Evolutionary conservation across 2,888 invertebrate genomes (phyloP).

Genomic region (Leistus spinibarbis): DNA sequence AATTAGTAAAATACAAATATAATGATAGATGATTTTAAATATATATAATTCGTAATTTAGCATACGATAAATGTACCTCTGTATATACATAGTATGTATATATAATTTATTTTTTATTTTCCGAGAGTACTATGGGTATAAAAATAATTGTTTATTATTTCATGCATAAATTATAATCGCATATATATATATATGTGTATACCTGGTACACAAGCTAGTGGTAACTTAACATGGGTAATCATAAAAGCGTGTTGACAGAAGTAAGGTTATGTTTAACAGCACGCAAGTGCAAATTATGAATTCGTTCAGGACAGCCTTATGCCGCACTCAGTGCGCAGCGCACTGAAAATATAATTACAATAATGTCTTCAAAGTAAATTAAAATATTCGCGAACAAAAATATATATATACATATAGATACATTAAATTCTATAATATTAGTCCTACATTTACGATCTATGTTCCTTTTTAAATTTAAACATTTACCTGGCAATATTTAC

Average conservation of each 20-base stretch:
- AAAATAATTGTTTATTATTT: not conserved
- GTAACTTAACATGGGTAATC: not conserved
- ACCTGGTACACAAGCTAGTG: not conserved
- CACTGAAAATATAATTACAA: not conserved
- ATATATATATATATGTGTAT: not conserved
- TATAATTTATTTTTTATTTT: not conserved
- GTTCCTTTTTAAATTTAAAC: too few species aligned
- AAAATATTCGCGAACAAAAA: slow-evolving; percentile 17
- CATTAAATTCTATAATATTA: too few species aligned
- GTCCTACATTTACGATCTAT: too few species aligned
- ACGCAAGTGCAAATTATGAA: not conserved
- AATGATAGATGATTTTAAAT: not conserved
- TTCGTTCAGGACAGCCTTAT: not conserved
- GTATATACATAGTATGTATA: too few species aligned
- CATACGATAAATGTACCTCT: not conserved
- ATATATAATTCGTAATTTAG: not conserved
- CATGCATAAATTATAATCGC: not conserved
- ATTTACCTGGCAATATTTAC: too few species aligned
- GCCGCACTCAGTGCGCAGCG: not conserved
- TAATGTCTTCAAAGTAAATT: too few species aligned
- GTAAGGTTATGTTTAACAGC: not conserved
- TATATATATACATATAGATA: too few species aligned
- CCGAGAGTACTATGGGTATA: not conserved
- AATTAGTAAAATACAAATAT: not conserved
- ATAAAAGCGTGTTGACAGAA: not conserved